These are phyloP conservation scores for Neoseiulus cucumeris DNA, from an alignment of 1,140 invertebrate species.

Conservation along the genomic window DNA sequence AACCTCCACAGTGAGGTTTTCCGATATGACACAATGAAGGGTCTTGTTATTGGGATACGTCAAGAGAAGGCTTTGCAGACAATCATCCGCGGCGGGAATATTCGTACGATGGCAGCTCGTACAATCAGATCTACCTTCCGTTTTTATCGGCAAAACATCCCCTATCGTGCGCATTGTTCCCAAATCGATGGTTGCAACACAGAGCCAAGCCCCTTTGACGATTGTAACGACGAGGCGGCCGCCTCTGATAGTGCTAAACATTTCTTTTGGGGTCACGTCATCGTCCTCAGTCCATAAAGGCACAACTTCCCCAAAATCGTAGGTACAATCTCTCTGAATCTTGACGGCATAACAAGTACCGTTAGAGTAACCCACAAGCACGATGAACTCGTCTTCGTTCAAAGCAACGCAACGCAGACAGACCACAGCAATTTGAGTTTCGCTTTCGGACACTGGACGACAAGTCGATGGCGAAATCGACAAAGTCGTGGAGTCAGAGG, in stretches of 20 bases:
- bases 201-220: neutral
- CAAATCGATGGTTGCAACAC: neutral
- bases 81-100: neutral
- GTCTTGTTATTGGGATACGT: neutral
- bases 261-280: neutral
- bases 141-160: neutral
- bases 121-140: neutral
- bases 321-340: neutral
- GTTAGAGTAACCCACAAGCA: neutral
- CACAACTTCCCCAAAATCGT: neutral
- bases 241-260: neutral
- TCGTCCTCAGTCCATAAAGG: neutral
- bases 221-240: neutral
- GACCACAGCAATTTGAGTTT: neutral
- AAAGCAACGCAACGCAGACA: neutral
- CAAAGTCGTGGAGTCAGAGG: neutral
- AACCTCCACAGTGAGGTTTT: neutral
- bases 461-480: neutral
- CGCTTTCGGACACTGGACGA: neutral
- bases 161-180: neutral
- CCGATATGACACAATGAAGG: neutral
- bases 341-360: neutral
- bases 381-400: neutral
- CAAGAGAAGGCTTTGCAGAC: neutral
- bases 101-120: neutral